Evolutionary conservation across 1,140 invertebrate genomes (phyloP).

Genomic region (Diprion similis): DNA sequence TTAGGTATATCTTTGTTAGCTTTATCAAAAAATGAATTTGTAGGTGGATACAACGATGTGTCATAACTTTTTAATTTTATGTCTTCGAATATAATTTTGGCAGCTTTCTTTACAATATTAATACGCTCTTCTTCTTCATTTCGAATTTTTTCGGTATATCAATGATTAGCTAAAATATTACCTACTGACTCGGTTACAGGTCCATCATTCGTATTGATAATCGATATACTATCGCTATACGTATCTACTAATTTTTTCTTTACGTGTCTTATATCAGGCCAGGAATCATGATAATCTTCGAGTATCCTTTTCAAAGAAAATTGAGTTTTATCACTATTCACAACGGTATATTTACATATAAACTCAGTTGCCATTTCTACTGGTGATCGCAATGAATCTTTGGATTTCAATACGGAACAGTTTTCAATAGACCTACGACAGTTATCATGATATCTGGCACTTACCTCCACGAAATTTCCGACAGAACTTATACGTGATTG

Average conservation of each 20-base stretch:
- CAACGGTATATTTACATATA: not conserved
- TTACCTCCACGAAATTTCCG: not conserved
- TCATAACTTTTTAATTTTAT: constrained; percentile 33
- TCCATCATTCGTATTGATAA: not conserved
- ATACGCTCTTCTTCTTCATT: constrained; percentile 23
- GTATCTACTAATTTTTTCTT: not conserved
- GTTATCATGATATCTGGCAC: not conserved
- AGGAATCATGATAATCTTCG: not conserved
- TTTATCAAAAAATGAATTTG: constrained; percentile 17
- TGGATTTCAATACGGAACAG: not conserved
- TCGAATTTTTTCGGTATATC: constrained; percentile 22
- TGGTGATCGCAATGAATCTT: not conserved
- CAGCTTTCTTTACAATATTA: constrained; percentile 34
- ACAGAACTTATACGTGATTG: too few species aligned
- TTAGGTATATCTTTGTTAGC: constrained; percentile 18
- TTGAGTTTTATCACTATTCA: not conserved
- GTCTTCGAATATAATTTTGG: constrained; percentile 37
- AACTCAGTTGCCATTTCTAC: not conserved
- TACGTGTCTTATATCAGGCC: not conserved
- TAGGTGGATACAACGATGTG: constrained; percentile 23
- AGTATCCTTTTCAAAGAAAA: too few species aligned
- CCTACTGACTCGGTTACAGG: constrained; percentile 10
- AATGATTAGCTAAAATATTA: constrained; percentile 22
- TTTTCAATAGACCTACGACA: not conserved
- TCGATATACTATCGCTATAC: not conserved